These are phyloP conservation scores for Scylla paramamosain DNA, from an alignment of 1,140 invertebrate genomes.

Conservation along the genomic window DNA sequence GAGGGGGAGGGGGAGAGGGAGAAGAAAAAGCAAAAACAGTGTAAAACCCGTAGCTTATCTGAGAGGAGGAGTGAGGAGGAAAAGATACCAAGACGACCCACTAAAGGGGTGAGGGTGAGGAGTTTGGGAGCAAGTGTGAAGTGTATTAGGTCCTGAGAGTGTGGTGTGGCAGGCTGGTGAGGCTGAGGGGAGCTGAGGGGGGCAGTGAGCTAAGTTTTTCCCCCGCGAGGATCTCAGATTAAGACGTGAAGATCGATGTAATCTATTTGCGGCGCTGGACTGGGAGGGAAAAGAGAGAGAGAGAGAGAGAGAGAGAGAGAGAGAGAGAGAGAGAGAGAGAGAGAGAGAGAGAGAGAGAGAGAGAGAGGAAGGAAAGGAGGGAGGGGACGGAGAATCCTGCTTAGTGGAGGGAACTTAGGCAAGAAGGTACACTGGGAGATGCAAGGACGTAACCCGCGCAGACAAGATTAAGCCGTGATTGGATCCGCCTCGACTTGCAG, in stretches of 20 bases:
- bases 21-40: background rate
- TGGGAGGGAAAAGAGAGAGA: too few species aligned
- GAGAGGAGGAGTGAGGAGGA: background rate
- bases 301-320: too few species aligned
- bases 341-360: too few species aligned
- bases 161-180: too few species aligned
- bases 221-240: background rate
- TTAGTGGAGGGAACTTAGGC: conserved; percentile 11
- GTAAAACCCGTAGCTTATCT: too few species aligned
- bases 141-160: too few species aligned
- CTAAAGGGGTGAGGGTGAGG: too few species aligned
- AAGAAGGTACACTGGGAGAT: background rate
- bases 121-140: too few species aligned
- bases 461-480: background rate
- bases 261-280: conserved; percentile 1
- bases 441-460: background rate
- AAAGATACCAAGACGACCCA: background rate
- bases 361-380: too few species aligned
- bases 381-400: background rate
- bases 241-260: conserved; percentile 1
- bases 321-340: too few species aligned
- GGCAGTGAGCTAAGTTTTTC: background rate
- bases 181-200: too few species aligned
- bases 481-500: background rate
- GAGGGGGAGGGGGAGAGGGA: background rate